These are phyloP conservation scores for Watsonalla cultraria DNA, from an alignment of 2,888 invertebrate species.

Conservation along the genomic window DNA sequence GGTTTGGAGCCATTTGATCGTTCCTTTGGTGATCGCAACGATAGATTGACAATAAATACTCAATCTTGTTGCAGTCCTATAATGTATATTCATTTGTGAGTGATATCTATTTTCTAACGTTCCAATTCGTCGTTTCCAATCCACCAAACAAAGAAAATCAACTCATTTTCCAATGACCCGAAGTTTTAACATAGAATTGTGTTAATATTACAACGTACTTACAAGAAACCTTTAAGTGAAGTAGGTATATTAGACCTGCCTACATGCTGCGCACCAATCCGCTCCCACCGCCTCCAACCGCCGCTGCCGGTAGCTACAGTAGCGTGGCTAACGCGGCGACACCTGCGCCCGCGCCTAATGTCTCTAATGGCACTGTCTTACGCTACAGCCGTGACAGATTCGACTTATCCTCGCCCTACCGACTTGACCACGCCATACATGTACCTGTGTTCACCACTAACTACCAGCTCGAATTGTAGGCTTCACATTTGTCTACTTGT, in stretches of 20 bases:
- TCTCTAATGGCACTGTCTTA: conserved; percentile 54
- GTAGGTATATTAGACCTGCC: not conserved
- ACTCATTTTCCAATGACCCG: too few species aligned
- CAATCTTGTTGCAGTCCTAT: too few species aligned
- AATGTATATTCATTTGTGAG: too few species aligned
- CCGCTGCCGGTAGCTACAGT: conserved; percentile 20
- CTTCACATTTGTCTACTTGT: conserved; percentile 16
- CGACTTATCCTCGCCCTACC: conserved; percentile 38
- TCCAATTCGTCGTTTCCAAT: too few species aligned
- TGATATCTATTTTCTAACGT: too few species aligned
- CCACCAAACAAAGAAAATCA: too few species aligned
- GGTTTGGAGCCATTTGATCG: too few species aligned
- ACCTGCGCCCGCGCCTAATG: conserved; percentile 62
- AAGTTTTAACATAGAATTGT: not conserved
- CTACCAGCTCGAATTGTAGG: conserved; percentile 8
- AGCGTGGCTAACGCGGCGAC: conserved; percentile 61
- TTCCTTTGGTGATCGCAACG: too few species aligned
- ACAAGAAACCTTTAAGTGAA: not conserved
- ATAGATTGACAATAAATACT: too few species aligned
- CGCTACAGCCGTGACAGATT: conserved; percentile 46
- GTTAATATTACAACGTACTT: too few species aligned
- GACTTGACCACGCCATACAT: conserved; percentile 22
- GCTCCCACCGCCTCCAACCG: not conserved
- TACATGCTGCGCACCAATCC: not conserved
- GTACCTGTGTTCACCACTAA: conserved; percentile 21